phyloP scores from a whole-genome alignment of 1,140 invertebrate species.

The Geopemphigus sp. region DNA sequence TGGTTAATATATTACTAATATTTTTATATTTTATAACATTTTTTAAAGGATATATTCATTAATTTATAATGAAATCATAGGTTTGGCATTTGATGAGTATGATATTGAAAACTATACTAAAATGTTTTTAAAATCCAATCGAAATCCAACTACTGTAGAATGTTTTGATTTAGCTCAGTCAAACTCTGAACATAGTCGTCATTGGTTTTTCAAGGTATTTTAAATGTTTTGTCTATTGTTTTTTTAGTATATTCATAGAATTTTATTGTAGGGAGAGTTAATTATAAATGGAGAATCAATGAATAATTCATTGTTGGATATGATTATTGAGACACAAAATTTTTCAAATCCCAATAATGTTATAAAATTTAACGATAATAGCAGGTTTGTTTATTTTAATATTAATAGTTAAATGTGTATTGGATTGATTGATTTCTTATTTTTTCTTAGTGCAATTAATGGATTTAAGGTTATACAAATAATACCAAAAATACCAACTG shows the following conservation, averaged over 20 bases:
- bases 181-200: constrained; percentile 90
- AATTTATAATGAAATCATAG: constrained; percentile 55
- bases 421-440: constrained; percentile 24
- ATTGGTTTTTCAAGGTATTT: constrained; percentile 82
- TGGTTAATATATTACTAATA: constrained; percentile 58
- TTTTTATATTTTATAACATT: background rate
- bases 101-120: constrained; percentile 84
- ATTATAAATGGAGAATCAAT: constrained; percentile 78
- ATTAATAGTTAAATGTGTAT: constrained; percentile 7
- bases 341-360: constrained; percentile 89
- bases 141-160: constrained; percentile 96
- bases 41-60: background rate
- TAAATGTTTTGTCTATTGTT: background rate
- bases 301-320: constrained; percentile 80
- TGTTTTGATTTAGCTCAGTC: constrained; percentile 98
- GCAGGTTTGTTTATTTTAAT: constrained; percentile 64
- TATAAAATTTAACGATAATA: constrained; percentile 97
- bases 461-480: constrained; percentile 73
- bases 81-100: constrained; percentile 83
- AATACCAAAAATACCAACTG: constrained; percentile 62
- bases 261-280: constrained; percentile 70
- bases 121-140: constrained; percentile 76
- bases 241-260: background rate
- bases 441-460: constrained; percentile 74
- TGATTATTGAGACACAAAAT: constrained; percentile 88